A percentile compares a stretch with the other conserved stretches of the same genome.
These are phyloP conservation scores for Galaxias olidus DNA, from an alignment of 2,797 vertebrate species.

Conservation along the genomic window DNA sequence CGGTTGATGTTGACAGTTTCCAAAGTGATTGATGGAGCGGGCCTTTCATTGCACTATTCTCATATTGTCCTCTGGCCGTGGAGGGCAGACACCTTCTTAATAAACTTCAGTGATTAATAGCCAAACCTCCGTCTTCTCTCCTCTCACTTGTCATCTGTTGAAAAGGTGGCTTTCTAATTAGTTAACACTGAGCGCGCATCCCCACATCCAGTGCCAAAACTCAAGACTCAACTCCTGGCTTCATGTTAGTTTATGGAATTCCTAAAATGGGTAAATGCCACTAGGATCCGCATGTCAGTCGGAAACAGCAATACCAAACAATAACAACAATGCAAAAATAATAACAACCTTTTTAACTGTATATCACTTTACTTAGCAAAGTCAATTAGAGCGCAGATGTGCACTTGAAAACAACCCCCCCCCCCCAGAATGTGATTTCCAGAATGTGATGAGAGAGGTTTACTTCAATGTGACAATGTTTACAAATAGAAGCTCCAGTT, in stretches of 20 bases:
- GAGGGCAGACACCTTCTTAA: slow-evolving; percentile 61
- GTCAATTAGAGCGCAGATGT: too few species aligned
- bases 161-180: slow-evolving; percentile 63
- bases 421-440: too few species aligned
- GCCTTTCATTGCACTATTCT: slow-evolving; percentile 46
- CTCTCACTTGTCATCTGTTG: slow-evolving; percentile 52
- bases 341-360: too few species aligned
- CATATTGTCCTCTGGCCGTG: slow-evolving; percentile 60
- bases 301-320: slow-evolving; percentile 34
- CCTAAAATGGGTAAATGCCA: too few species aligned
- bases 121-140: slow-evolving; percentile 48
- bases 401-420: too few species aligned
- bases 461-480: slow-evolving; percentile 31
- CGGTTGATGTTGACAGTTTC: slow-evolving; percentile 29
- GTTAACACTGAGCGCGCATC: slow-evolving; percentile 55
- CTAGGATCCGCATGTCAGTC: too few species aligned
- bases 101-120: slow-evolving; percentile 68
- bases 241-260: too few species aligned
- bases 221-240: slow-evolving; percentile 1
- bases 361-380: too few species aligned
- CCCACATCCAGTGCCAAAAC: slow-evolving; percentile 39
- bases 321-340: neutral
- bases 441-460: slow-evolving; percentile 13
- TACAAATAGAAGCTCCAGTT: slow-evolving; percentile 30
- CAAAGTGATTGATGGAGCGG: slow-evolving; percentile 57